These are phyloP conservation scores for Spheniscus humboldti DNA, from an alignment of 2,797 vertebrate species.

Conservation along the genomic window DNA sequence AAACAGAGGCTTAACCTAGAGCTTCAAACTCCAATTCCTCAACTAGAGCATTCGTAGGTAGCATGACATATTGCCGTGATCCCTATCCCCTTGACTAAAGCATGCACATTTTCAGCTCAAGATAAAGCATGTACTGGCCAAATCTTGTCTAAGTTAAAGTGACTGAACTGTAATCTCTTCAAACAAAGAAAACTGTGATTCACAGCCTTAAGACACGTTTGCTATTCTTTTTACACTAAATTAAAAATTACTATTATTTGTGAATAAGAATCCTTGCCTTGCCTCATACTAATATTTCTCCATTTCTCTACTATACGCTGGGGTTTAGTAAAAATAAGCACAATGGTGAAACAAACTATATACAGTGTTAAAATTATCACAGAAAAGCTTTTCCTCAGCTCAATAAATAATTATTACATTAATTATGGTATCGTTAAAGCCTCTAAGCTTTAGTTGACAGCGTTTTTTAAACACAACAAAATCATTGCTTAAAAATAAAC, in stretches of 20 bases:
- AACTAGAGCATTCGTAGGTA: neutral
- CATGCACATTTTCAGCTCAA: neutral
- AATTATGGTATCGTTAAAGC: neutral
- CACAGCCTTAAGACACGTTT: neutral
- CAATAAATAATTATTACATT: neutral
- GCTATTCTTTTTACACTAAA: neutral
- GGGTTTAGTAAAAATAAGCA: neutral
- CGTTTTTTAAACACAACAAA: neutral
- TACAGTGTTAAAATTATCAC: neutral
- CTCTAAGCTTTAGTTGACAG: neutral
- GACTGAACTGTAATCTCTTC: neutral
- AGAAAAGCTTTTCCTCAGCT: neutral
- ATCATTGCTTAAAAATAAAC: neutral
- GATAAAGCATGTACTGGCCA: neutral
- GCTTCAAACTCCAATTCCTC: neutral
- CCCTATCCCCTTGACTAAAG: neutral
- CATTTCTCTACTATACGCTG: neutral
- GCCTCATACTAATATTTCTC: neutral
- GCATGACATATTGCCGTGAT: rapidly evolving
- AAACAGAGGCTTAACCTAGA: neutral
- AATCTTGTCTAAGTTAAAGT: neutral
- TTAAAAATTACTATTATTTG: neutral
- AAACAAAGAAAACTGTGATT: neutral
- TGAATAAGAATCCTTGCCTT: neutral
- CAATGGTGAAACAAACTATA: neutral